Conservation (phyloP, 2,797 vertebrate species). For the Sebastes reedi region DNA sequence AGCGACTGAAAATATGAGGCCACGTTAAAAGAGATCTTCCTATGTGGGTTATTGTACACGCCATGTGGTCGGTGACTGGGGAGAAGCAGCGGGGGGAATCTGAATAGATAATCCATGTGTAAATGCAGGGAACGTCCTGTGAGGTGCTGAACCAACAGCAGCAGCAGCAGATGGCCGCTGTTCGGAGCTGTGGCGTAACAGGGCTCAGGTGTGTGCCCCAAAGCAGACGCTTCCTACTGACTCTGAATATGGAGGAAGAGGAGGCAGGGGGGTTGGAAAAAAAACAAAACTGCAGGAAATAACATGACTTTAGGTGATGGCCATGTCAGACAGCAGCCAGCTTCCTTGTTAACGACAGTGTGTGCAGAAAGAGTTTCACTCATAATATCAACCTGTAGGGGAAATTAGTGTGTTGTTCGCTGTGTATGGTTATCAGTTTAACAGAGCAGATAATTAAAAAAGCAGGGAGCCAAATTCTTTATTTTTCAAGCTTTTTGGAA, state of each 20-base stretch:
- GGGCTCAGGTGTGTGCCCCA: conserved; percentile 79
- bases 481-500: conserved; percentile 11
- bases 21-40: background rate
- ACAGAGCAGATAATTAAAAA: conserved; percentile 61
- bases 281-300: background rate
- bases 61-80: conserved; percentile 32
- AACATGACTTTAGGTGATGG: conserved; percentile 14
- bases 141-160: conserved; percentile 57
- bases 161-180: conserved; percentile 73
- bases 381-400: background rate
- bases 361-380: background rate
- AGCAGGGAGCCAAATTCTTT: conserved; percentile 24
- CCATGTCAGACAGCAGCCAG: conserved; percentile 5
- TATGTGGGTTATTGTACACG: conserved; percentile 5
- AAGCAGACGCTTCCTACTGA: conserved; percentile 54
- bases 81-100: conserved; percentile 29
- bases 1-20: background rate
- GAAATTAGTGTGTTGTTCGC: background rate
- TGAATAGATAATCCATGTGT: conserved; percentile 66
- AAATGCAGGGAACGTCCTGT: conserved; percentile 61
- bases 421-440: conserved; percentile 24
- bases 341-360: background rate
- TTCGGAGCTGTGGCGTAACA: conserved; percentile 66
- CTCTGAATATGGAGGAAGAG: conserved; percentile 44
- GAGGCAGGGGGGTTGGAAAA: conserved; percentile 32